These are phyloP conservation scores for Strix aluco DNA, from an alignment of 2,113 vertebrate genomes.

Conservation along the genomic window DNA sequence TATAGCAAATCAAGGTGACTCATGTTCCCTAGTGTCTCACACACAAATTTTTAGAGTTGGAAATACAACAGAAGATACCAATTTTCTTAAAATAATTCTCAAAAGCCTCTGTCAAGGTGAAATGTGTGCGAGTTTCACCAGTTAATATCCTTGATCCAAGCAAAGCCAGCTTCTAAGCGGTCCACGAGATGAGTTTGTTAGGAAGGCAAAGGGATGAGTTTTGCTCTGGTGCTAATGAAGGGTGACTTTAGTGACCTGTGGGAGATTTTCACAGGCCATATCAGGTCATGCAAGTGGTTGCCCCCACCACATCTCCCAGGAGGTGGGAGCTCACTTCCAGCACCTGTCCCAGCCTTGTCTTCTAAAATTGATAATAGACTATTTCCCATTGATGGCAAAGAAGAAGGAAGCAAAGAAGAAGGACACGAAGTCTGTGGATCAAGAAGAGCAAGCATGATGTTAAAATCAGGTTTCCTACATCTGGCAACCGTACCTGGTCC, in stretches of 20 bases:
- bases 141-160: not conserved
- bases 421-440: not conserved
- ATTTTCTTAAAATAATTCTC: not conserved
- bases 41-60: not conserved
- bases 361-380: not conserved
- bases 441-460: not conserved
- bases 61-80: not conserved
- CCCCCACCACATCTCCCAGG: not conserved
- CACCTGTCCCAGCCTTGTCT: not conserved
- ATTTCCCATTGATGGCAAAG: not conserved
- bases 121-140: not conserved
- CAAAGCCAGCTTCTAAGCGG: not conserved
- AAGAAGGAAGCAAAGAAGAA: not conserved
- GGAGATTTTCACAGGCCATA: not conserved
- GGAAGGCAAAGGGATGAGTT: not conserved
- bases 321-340: not conserved
- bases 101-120: not conserved
- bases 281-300: not conserved
- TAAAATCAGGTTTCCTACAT: not conserved
- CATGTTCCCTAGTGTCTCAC: not conserved
- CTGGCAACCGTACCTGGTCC: accelerated
- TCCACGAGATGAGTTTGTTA: not conserved
- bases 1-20: not conserved
- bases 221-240: not conserved
- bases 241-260: not conserved